These are phyloP conservation scores for Limnephilus marmoratus DNA, from an alignment of 2,888 invertebrate species.

Conservation along the genomic window DNA sequence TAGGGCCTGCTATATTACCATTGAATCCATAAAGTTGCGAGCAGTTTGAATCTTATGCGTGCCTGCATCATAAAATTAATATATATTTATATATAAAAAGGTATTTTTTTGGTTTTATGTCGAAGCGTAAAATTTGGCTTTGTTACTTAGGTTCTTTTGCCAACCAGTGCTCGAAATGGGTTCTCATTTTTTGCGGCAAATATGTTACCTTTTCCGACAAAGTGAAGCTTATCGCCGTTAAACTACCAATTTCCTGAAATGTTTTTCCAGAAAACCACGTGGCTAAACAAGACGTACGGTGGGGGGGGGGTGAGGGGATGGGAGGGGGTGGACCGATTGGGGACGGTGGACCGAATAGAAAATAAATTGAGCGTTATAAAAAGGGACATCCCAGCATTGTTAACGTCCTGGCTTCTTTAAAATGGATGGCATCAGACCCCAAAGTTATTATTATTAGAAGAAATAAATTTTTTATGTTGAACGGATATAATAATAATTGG, in stretches of 20 bases:
- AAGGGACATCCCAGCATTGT: constrained; percentile 41
- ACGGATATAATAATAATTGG: too few relatives aligned
- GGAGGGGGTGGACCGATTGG: constrained; percentile 10
- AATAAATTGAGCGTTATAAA: constrained; percentile 46
- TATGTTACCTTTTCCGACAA: constrained; percentile 61
- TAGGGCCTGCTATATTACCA: too few relatives aligned
- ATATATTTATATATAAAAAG: not conserved
- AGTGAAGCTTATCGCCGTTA: constrained; percentile 63
- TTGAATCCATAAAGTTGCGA: too few relatives aligned
- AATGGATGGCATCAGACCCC: not conserved
- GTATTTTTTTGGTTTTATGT: not conserved
- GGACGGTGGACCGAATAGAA: constrained; percentile 33
- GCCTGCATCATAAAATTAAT: not conserved
- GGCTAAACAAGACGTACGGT: constrained; percentile 55
- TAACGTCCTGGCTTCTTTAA: constrained; percentile 6
- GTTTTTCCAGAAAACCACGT: constrained; percentile 47
- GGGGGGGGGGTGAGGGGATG: not conserved
- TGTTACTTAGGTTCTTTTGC: constrained; percentile 2
- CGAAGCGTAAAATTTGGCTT: not conserved
- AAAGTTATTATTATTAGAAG: not conserved
- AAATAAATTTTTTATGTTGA: not conserved
- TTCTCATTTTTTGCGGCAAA: constrained; percentile 59
- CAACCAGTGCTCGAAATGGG: constrained; percentile 50
- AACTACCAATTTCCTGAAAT: constrained; percentile 60
- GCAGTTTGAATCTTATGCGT: too few relatives aligned